Evolutionary conservation across 2,797 vertebrate species (phyloP), one percentile per base, ranked within the genome.

Genomic region (Triplophysa yarkandensis): DNA sequence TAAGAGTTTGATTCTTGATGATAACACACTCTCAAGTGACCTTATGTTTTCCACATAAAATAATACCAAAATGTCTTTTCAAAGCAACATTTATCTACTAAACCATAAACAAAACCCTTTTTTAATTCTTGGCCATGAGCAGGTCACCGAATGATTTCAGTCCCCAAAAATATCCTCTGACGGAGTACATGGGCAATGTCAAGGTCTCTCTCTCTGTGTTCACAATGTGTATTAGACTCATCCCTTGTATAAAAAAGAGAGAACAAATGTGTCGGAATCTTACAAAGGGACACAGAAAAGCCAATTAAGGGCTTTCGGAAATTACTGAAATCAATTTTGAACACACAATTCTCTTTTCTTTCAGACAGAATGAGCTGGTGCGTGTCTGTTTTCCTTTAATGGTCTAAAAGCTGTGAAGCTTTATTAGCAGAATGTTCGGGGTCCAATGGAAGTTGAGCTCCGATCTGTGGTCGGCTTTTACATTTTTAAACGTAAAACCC

Each of bases 101-200:
- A 48, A 28, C 11, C 34, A 61, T 11, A 39, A 9, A 43, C 25
- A 69, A 50, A 67, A 14, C 16, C 19, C 32, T 14, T 50, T 19
- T 17, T 14, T 5, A 16, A 25, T 39, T 52, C 11, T 54, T 54
- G 25, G 23, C 66, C 41, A 32, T 23, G 32, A 46, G 41, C 21
- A 62, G 75, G 34, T 63, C 84, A 68, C 79, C 83, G 76, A 66
- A 72, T 63, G 17, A 78, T 83, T 86, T 84, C 85, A 86, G 58
- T 23, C 83, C 86, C 87, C 80, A 86, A 87, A 86, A 92, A 93
- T 92, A 93, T 79, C 76, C 82, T 16, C 39, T 91, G 90, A 92
- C 83, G 78, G 73, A 84, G 84, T 77, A 77, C 65, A 69, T 77
- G 77, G 58, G 80, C 80, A 66, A 89, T 90, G 88, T 87, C 83